A percentile compares a stretch with the other conserved stretches of the same genome.
These are phyloP conservation scores for Synodontis membranacea DNA, from an alignment of 2,113 vertebrate genomes.

Conservation along the genomic window DNA sequence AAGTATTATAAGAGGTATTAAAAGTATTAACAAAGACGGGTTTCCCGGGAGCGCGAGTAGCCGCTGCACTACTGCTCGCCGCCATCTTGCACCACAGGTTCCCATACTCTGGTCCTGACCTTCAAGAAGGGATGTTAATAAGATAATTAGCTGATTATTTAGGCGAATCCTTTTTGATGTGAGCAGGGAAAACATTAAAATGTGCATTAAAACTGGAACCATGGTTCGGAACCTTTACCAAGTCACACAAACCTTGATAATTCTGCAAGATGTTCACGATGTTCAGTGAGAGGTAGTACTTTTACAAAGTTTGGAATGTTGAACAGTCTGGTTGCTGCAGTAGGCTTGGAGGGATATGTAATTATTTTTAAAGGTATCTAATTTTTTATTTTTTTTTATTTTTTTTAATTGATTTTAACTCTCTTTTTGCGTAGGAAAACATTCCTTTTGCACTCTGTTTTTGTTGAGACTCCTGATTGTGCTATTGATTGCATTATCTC, in stretches of 20 bases:
- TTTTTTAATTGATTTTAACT: background rate
- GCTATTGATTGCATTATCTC: constrained; percentile 8
- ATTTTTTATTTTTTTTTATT: background rate
- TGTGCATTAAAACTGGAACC: background rate
- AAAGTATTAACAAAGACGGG: no score
- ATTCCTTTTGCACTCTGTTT: background rate
- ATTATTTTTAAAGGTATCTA: background rate
- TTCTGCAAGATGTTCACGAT: background rate
- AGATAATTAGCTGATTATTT: background rate
- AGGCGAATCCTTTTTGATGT: background rate
- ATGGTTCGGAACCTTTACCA: background rate
- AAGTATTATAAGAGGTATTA: no score
- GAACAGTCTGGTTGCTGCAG: background rate
- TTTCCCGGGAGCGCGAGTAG: no score
- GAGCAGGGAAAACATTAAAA: background rate
- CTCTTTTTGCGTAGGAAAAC: background rate
- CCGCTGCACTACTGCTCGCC: no score
- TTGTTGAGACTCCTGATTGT: background rate
- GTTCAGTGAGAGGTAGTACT: background rate
- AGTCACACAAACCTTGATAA: background rate
- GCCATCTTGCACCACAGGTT: background rate
- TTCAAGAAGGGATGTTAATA: background rate
- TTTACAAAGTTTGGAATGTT: background rate
- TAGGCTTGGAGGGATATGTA: background rate
- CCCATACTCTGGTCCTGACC: background rate